Conservation (phyloP, 2,888 invertebrate species). For the Apantesis nais region DNA sequence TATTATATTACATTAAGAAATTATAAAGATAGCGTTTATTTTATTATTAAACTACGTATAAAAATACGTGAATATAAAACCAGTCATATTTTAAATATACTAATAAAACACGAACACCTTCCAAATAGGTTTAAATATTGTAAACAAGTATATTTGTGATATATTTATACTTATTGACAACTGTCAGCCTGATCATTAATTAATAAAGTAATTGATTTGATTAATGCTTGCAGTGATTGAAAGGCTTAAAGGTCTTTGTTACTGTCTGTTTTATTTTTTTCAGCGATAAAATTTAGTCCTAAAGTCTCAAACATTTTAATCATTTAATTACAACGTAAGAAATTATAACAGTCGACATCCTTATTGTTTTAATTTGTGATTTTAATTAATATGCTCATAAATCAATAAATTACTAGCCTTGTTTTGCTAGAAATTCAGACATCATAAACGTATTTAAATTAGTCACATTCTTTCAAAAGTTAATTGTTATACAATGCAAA, state of each 20-base stretch:
- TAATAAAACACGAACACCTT: too few species aligned
- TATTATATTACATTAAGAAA: slow-evolving; percentile 22
- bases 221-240: background rate
- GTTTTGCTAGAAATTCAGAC: too few species aligned
- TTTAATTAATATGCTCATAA: background rate
- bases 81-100: too few species aligned
- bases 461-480: background rate
- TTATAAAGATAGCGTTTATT: background rate
- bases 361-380: background rate
- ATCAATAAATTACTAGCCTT: background rate
- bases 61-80: background rate
- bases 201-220: background rate
- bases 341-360: background rate
- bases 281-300: background rate
- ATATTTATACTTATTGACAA: background rate
- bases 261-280: background rate
- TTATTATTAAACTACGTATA: background rate
- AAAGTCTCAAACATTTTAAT: background rate
- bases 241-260: background rate
- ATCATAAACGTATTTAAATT: background rate
- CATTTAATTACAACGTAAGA: background rate
- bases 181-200: background rate
- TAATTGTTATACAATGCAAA: too few species aligned
- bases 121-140: background rate
- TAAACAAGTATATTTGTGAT: background rate